Conservation (phyloP, 2,113 vertebrate species). For the Furnarius figulus region DNA sequence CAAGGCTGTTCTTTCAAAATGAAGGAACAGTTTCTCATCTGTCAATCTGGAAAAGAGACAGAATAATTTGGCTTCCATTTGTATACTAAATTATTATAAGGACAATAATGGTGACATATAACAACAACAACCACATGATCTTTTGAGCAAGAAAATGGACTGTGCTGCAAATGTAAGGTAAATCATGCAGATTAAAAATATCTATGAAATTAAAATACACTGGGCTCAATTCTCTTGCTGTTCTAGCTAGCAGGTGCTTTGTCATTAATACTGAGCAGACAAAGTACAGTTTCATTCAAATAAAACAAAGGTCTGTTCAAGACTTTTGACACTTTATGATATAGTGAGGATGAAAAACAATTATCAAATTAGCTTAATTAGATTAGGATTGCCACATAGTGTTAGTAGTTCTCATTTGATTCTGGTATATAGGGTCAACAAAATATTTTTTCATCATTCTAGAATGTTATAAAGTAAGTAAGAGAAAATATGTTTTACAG, state of each 20-base stretch:
- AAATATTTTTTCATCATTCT: not conserved
- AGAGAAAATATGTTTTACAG: not conserved
- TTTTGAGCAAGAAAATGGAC: not conserved
- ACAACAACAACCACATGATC: not conserved
- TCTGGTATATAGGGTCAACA: not conserved
- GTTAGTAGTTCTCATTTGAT: not conserved
- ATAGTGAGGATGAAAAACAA: not conserved
- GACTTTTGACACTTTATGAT: not conserved
- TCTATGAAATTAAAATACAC: not conserved
- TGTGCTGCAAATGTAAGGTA: not conserved
- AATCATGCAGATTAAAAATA: not conserved
- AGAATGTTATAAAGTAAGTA: not conserved
- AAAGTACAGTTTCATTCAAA: not conserved
- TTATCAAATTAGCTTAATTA: slow-evolving; percentile 23
- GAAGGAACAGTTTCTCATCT: slow-evolving; percentile 45
- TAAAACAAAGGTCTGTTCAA: not conserved
- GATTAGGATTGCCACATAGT: not conserved
- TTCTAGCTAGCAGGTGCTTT: not conserved
- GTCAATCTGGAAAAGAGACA: slow-evolving; percentile 59
- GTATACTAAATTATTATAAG: slow-evolving; percentile 17
- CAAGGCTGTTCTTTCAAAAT: slow-evolving; percentile 47
- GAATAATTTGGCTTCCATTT: slow-evolving; percentile 59
- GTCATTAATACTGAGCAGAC: not conserved
- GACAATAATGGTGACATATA: not conserved
- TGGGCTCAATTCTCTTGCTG: not conserved